Evolutionary conservation across 2,797 vertebrate genomes (phyloP), one percentile per base, ranked within the genome.

Genomic region (Gambelia wislizenii): DNA sequence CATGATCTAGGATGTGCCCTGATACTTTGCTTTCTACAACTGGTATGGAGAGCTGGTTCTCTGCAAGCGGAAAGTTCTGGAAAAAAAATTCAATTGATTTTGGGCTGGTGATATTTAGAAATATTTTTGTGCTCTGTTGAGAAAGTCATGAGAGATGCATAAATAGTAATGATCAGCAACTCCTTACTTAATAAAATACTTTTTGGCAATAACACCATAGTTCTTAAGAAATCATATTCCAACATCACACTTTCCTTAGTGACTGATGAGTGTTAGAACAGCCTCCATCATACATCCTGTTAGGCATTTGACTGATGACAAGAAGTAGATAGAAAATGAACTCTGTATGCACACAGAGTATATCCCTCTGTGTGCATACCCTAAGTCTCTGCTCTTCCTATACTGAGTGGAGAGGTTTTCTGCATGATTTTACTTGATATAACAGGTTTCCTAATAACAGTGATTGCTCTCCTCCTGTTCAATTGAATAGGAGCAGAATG

Each of bases 141-240:
- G 16, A 18, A 78, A 85, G 86, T 89, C 1, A 20, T 27, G 42
- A 76, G 9, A 5, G 12, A 0, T 91, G 0, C 18, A 16, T 0
- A 44, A 75, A 2, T 12, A 22, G 70, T 79, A 84, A 7, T 77
- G 78, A 82, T 78, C 44, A 91, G 44, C n/a, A 14, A 0, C 33
- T 86, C 54, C 0, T 0, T 44, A 75, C 59, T 20, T 75, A 67
- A 30, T 0, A 0, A 30, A 33, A 81, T 44, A 54, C 13, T 16
- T 85, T 47, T 67, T 52, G 75, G 61, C 52, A 81, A n/a, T n/a
- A 44, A 72, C 4, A 72, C 36, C 77, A 81, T 20, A 18, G 20
- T 44, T 27, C 33, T 44, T 86, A 25, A 49, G 14, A 87, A 87
- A 67, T 54, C 25, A 56, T 27, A 87, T 39, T 69, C 13, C 59